Percentiles rank a stretch among this genome's conserved stretches.
Conservation (phyloP, 2,113 vertebrate species). For the Bagarius yarrelli region DNA sequence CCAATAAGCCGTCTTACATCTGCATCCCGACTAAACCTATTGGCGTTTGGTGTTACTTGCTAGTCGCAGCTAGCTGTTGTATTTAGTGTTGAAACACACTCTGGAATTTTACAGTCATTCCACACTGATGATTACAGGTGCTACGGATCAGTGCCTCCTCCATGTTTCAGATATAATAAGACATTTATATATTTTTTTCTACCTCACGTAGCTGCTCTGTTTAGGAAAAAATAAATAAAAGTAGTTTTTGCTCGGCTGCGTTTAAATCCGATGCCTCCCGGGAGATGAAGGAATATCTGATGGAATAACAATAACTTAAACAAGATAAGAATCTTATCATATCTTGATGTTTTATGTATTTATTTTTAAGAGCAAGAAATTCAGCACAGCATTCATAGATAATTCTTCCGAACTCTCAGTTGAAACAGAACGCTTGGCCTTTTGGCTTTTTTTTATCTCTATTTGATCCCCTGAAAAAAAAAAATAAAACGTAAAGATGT, state of each 20-base stretch:
- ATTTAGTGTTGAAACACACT: not conserved
- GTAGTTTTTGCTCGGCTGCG: constrained; percentile 4
- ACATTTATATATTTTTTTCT: constrained; percentile 25
- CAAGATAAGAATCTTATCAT: constrained; percentile 25
- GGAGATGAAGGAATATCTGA: constrained; percentile 23
- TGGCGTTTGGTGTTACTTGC: not conserved
- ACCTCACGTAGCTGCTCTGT: constrained; percentile 20
- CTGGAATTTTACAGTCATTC: constrained; percentile 6
- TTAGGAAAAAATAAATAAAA: constrained; percentile 4
- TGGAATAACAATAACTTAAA: constrained; percentile 39
- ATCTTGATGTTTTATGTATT: constrained; percentile 34
- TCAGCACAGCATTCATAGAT: not conserved
- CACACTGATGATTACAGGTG: constrained; percentile 7
- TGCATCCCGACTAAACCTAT: not conserved
- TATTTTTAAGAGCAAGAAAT: constrained; percentile 6
- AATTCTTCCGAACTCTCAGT: not conserved
- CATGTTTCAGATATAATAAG: constrained; percentile 36
- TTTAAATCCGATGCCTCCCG: not conserved
- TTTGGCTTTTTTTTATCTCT: constrained; percentile 27
- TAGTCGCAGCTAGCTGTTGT: not conserved
- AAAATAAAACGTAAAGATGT: not conserved
- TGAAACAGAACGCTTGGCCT: not conserved
- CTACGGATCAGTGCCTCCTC: constrained; percentile 9
- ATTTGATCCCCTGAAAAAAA: constrained; percentile 29
- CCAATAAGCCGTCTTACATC: not conserved